Evolutionary conservation across 2,888 invertebrate genomes (phyloP), one percentile per base, ranked within the genome.

Genomic region (Trypoxylon attenuatum): DNA sequence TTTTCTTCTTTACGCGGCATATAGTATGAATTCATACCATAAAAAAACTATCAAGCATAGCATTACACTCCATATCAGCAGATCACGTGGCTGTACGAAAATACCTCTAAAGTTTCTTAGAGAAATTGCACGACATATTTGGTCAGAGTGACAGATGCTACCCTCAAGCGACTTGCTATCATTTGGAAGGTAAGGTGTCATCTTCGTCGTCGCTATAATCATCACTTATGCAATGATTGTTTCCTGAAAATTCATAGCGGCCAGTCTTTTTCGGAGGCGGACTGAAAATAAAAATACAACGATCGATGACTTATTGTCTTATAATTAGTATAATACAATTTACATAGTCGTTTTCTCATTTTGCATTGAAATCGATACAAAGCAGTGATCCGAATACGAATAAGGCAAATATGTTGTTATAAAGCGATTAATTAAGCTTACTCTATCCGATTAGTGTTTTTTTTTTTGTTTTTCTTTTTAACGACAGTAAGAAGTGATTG

Each of bases 191-290:
- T 43, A 81, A 71, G 72, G 77, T 77, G 46, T 81, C 80, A 51
- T 86, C 87, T 54, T 87, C 87, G 58, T 87, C 87, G 53, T 87
- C 87, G 67, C 87, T 87, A 63, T 85, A 86, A 69, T 87, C 87
- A 54, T 87, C 87, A 55, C 84, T 85, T 25, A 85, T 74, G 71
- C 84, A 86, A 53, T 84, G 83, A 76, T 79, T 82, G 62, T 60
- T 77, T 56, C 73, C 78, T 49, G 84, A 69, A 64, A 84, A 81
- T 63, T 88, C 88, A 69, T 81, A 88, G 23, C 88, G 87, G 5
- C 88, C 87, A 54, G 87, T 84, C 80, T 88, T 88, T 56, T 86
- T 86, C 46, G 88, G 88, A 55, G 88, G 88, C 53, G 88, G 88
- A 81, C 88, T 88, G 83, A 27, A 86, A 79, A 50, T 56, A 38